A percentile compares a stretch with the other conserved stretches of the same genome.
Evolutionary conservation across 1,140 invertebrate genomes (phyloP).

Genomic region (Aethina tumida): DNA sequence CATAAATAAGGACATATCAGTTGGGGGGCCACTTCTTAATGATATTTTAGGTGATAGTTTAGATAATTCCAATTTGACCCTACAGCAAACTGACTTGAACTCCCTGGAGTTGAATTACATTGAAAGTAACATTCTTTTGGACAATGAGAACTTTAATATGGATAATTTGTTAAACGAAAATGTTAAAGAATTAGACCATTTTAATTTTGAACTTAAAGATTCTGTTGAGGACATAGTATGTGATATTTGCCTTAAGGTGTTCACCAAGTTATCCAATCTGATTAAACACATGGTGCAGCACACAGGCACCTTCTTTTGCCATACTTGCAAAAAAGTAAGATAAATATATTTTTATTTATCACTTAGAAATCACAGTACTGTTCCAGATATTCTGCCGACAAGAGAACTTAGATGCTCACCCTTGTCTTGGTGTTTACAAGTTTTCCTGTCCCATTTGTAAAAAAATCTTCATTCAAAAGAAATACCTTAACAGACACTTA

Average conservation of each 20-base stretch:
- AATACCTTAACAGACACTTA: conserved; percentile 32
- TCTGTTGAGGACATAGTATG: conserved; percentile 32
- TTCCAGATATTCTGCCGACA: conserved; percentile 32
- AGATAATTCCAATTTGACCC: conserved; percentile 27
- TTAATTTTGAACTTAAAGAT: conserved; percentile 27
- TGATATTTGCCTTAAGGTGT: conserved; percentile 45
- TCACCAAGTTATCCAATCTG: conserved; percentile 38
- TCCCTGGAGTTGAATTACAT: conserved; percentile 15
- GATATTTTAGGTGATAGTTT: conserved; percentile 23
- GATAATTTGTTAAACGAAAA: conserved; percentile 23
- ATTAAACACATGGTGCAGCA: conserved; percentile 43
- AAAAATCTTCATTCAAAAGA: conserved; percentile 26
- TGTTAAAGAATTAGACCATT: conserved; percentile 23
- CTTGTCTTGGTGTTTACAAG: conserved; percentile 19
- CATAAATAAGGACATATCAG: conserved; percentile 9
- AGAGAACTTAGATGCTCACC: conserved; percentile 32
- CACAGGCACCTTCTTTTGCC: conserved; percentile 41
- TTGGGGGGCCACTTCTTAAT: conserved; percentile 26
- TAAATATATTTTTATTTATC: background rate
- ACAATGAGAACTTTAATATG: conserved; percentile 18
- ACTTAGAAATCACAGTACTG: conserved; percentile 1
- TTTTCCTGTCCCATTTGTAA: conserved; percentile 26
- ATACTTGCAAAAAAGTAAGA: conserved; percentile 32
- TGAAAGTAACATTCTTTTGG: conserved; percentile 17
- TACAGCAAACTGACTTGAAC: conserved; percentile 16